Conservation (phyloP, 2,797 vertebrate genomes). For the Poliocrania exsul region DNA sequence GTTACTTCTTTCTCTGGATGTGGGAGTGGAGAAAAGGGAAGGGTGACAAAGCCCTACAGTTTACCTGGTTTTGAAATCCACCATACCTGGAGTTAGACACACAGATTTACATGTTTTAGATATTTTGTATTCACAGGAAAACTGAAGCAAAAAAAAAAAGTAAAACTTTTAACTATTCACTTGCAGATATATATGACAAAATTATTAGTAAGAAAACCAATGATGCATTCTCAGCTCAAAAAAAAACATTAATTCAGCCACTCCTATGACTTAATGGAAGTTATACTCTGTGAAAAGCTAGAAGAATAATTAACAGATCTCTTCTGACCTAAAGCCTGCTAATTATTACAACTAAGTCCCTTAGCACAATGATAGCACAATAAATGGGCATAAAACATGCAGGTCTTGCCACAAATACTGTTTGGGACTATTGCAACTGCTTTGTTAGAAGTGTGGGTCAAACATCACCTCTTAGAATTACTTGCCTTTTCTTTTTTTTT, state of each 20-base stretch:
- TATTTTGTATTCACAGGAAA: not conserved
- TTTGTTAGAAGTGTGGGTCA: not conserved
- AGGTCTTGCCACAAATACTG: not conserved
- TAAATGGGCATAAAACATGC: not conserved
- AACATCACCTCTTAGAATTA: not conserved
- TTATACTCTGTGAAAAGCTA: not conserved
- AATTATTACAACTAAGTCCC: conserved; percentile 1
- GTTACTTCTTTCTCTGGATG: conserved; percentile 54
- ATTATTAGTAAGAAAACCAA: not conserved
- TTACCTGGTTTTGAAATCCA: conserved; percentile 53
- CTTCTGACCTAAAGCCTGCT: conserved; percentile 2
- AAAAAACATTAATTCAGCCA: not conserved
- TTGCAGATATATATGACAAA: not conserved
- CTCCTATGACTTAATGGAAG: not conserved
- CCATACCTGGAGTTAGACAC: not conserved
- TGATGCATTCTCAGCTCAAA: not conserved
- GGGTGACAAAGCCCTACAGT: not conserved
- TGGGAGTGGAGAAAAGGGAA: conserved; percentile 20
- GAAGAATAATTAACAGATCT: not conserved
- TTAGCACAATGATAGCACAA: not conserved
- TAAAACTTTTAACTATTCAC: not conserved
- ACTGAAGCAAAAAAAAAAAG: fast-evolving
- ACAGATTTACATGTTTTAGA: not conserved
- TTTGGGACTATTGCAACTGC: not conserved
- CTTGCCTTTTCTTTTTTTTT: not conserved